Conservation (phyloP, 2,888 invertebrate genomes). For the Lasioglossum zephyrum region DNA sequence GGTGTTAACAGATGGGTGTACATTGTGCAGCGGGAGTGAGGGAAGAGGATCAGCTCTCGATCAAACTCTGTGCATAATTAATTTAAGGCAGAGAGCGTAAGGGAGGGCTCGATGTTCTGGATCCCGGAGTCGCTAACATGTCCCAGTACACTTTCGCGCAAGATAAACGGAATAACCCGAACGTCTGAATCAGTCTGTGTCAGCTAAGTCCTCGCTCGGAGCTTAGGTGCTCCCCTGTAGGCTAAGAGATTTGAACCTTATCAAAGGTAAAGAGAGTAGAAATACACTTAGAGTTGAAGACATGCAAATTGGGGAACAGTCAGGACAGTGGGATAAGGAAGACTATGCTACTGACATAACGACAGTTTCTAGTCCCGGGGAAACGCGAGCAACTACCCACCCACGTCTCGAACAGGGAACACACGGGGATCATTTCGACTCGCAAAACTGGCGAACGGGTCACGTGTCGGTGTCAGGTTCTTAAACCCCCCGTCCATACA, state of each 20-base stretch:
- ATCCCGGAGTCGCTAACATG: neutral
- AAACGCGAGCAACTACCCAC: neutral
- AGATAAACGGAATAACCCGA: neutral
- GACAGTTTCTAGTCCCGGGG: neutral
- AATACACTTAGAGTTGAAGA: constrained; percentile 9
- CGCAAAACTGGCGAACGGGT: constrained; percentile 13
- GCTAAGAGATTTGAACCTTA: constrained; percentile 5
- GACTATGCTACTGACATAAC: neutral
- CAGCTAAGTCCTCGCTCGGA: neutral
- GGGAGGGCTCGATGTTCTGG: neutral
- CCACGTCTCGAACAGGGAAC: neutral
- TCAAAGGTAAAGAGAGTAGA: constrained; percentile 4
- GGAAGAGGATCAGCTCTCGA: neutral
- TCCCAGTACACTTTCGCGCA: neutral
- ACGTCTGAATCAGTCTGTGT: neutral
- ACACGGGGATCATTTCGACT: constrained; percentile 4
- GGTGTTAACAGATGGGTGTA: neutral
- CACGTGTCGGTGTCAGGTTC: constrained; percentile 42
- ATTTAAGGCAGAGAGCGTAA: neutral
- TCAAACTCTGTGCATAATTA: neutral
- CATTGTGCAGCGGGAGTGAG: neutral
- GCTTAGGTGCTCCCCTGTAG: neutral
- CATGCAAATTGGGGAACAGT: neutral
- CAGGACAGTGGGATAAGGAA: neutral
- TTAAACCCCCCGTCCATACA: constrained; percentile 25